Percentiles rank a stretch among this genome's conserved stretches.
These are phyloP conservation scores for Threskiornis aethiopicus DNA, from an alignment of 2,797 vertebrate species.

Conservation along the genomic window DNA sequence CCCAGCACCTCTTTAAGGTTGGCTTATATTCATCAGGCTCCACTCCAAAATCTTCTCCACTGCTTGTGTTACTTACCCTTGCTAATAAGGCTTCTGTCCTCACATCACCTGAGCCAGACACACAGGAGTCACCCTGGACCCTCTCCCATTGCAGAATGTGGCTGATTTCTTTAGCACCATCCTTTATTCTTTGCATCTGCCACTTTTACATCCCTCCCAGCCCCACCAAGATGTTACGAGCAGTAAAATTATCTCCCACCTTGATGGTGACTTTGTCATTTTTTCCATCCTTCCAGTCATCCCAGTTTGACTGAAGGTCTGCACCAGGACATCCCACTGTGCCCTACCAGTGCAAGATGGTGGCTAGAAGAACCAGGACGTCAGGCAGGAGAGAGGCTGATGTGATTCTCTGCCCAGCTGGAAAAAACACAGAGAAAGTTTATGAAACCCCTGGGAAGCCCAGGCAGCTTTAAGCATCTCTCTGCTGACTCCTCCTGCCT, in stretches of 20 bases:
- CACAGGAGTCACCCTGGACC: not conserved
- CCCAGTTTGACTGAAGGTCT: not conserved
- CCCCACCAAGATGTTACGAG: not conserved
- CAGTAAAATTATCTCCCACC: not conserved
- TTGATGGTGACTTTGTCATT: not conserved
- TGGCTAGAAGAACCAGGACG: not conserved
- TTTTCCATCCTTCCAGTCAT: not conserved
- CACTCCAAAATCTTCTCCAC: not conserved
- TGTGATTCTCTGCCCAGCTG: not conserved
- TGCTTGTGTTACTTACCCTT: not conserved
- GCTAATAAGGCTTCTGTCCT: not conserved
- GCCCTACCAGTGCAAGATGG: not conserved
- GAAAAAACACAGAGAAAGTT: not conserved
- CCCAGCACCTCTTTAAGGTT: not conserved
- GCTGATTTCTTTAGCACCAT: not conserved
- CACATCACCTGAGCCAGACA: not conserved
- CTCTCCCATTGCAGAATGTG: not conserved
- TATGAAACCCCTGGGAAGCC: not conserved
- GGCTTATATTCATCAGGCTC: not conserved
- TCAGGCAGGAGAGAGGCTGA: not conserved
- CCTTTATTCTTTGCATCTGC: not conserved
- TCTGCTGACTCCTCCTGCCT: not conserved
- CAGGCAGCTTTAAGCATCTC: not conserved
- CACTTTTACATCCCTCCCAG: not conserved
- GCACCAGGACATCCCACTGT: not conserved